Evolutionary conservation across 2,797 vertebrate genomes (phyloP).

Genomic region (Remorina albescens): DNA sequence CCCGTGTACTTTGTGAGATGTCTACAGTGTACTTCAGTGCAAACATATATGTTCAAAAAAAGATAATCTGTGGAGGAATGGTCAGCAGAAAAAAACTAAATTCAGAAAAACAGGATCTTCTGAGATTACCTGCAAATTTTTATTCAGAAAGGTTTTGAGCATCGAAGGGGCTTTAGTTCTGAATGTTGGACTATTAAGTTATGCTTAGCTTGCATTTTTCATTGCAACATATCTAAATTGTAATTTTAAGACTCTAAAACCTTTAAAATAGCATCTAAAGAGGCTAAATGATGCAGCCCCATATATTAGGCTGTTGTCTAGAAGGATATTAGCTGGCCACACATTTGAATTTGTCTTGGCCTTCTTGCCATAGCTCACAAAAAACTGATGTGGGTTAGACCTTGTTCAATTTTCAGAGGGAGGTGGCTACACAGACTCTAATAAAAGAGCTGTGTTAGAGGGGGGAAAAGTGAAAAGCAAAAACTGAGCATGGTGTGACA

Average conservation of each 20-base stretch:
- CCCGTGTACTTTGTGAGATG: no score
- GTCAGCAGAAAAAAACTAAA: background rate
- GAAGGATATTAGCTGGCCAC: background rate
- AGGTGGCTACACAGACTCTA: background rate
- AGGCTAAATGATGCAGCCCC: background rate
- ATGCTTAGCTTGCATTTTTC: slow-evolving; percentile 2
- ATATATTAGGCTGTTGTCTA: background rate
- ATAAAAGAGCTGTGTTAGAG: background rate
- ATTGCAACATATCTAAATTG: background rate
- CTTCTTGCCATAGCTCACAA: background rate
- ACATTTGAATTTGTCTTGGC: no score
- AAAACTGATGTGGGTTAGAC: background rate
- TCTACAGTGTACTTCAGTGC: no score
- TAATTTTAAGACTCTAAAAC: background rate
- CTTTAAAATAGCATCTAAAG: slow-evolving; percentile 1
- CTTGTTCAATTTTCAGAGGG: background rate
- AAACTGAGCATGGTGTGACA: background rate
- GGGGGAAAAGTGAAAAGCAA: background rate
- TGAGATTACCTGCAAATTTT: background rate
- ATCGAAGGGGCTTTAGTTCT: background rate
- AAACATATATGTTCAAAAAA: background rate
- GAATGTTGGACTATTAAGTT: background rate
- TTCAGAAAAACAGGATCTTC: background rate
- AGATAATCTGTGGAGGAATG: background rate
- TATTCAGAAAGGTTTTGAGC: background rate